phyloP scores from a whole-genome alignment of 2,797 vertebrate genomes.

The Gastrophryne carolinensis region DNA sequence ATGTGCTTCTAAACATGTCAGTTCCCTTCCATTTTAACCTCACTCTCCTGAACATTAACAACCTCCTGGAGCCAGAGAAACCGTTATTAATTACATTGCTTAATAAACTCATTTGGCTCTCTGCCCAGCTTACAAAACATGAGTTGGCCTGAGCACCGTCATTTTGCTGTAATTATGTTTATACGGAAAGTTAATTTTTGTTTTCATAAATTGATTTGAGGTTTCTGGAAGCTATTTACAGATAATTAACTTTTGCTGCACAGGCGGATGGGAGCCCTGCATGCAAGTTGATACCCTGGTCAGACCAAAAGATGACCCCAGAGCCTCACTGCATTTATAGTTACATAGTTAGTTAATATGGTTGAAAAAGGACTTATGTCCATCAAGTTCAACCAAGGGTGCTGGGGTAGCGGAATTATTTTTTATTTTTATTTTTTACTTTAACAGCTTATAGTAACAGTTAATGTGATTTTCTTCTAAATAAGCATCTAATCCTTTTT shows the following conservation, averaged over 20 bases:
- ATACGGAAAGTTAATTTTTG: slow-evolving; percentile 74
- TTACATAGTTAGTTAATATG: too few relatives aligned
- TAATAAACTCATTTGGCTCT: slow-evolving; percentile 73
- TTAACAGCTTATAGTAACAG: too few relatives aligned
- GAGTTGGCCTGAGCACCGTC: slow-evolving; percentile 64
- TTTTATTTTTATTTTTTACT: too few relatives aligned
- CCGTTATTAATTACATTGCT: slow-evolving; percentile 69
- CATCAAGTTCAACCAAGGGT: too few relatives aligned
- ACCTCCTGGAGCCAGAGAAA: slow-evolving; percentile 62
- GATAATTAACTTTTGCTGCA: slow-evolving; percentile 68
- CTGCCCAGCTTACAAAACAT: slow-evolving; percentile 67
- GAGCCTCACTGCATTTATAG: slow-evolving; percentile 6
- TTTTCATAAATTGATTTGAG: slow-evolving; percentile 74
- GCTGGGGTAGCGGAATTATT: too few relatives aligned
- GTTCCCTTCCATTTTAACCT: slow-evolving; percentile 44
- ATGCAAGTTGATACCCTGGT: slow-evolving; percentile 54
- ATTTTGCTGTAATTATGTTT: slow-evolving; percentile 71
- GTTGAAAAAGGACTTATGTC: too few relatives aligned
- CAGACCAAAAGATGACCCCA: slow-evolving; percentile 37
- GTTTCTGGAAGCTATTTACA: slow-evolving; percentile 70
- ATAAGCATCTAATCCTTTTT: too few relatives aligned
- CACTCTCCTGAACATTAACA: slow-evolving; percentile 59
- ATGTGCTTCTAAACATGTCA: slow-evolving; percentile 29
- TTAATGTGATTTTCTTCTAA: too few relatives aligned
- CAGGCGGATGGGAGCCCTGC: slow-evolving; percentile 56